A percentile compares a stretch with the other conserved stretches of the same genome.
These are phyloP conservation scores for Drosophila mauritiana DNA, from an alignment of 1,140 invertebrate species.

Conservation along the genomic window DNA sequence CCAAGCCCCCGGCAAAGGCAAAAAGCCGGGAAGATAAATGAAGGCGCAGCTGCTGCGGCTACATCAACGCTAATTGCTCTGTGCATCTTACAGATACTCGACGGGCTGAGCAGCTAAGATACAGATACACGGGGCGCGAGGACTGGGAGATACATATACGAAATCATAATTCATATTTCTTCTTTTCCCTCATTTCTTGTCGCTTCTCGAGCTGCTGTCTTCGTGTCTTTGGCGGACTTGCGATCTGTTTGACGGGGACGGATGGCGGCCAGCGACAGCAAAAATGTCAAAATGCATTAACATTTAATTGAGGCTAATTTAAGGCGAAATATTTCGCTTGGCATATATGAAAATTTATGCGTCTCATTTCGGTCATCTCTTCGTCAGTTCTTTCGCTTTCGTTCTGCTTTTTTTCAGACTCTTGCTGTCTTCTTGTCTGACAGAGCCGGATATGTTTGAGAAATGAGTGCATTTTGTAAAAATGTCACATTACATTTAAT, in stretches of 20 bases:
- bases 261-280: conserved; percentile 40
- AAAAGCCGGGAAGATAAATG: conserved; percentile 67
- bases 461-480: conserved; percentile 84
- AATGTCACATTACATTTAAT: conserved; percentile 84
- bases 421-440: conserved; percentile 18
- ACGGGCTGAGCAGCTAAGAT: conserved; percentile 20
- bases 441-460: conserved; percentile 72
- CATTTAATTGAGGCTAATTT: conserved; percentile 85
- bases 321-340: conserved; percentile 82
- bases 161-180: conserved; percentile 79
- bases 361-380: conserved; percentile 63
- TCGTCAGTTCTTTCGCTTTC: conserved; percentile 27
- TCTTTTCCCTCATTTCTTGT: conserved; percentile 15
- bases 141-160: conserved; percentile 40
- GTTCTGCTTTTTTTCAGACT: conserved; percentile 1
- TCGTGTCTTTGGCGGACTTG: conserved; percentile 34
- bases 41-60: conserved; percentile 76
- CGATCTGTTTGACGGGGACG: conserved; percentile 41
- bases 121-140: conserved; percentile 34
- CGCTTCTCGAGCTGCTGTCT: conserved; percentile 4
- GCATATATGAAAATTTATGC: conserved; percentile 82
- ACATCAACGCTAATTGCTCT: conserved; percentile 81
- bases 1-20: conserved; percentile 17
- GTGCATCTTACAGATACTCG: conserved; percentile 66
- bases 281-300: conserved; percentile 85